These are phyloP conservation scores for Mobula birostris DNA, from an alignment of 2,113 vertebrate species.

Conservation along the genomic window DNA sequence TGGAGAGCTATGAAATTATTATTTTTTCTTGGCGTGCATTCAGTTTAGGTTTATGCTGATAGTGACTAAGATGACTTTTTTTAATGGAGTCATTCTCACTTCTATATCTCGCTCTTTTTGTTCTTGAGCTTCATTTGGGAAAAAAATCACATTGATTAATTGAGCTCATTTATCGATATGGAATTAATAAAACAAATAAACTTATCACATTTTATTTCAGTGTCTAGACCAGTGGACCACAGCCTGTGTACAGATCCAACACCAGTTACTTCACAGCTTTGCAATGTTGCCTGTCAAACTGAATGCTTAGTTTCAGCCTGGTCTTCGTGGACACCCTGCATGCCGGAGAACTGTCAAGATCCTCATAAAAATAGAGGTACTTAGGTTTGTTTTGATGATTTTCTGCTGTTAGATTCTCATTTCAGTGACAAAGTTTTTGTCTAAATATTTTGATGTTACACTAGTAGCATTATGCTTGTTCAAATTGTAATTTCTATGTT, in stretches of 20 bases:
- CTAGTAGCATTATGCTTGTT: no score
- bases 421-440: not conserved
- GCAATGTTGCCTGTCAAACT: constrained; percentile 66
- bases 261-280: constrained; percentile 66
- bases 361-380: constrained; percentile 75
- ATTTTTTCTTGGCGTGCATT: not conserved
- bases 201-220: constrained; percentile 48
- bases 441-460: not conserved
- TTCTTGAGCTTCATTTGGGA: not conserved
- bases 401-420: not conserved
- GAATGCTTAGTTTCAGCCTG: constrained; percentile 72
- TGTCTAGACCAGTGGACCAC: constrained; percentile 69
- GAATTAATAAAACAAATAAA: not conserved
- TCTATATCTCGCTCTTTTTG: not conserved
- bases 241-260: constrained; percentile 63
- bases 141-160: not conserved
- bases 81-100: not conserved
- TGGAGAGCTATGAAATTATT: not conserved
- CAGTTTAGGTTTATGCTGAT: not conserved
- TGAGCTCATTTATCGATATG: no score
- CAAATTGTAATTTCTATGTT: not conserved
- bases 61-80: not conserved
- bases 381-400: not conserved
- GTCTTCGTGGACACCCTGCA: constrained; percentile 74
- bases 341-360: constrained; percentile 75